Base-by-base conservation (phyloP, 2,113 vertebrate genomes). In the Quiscalus mexicanus region DNA sequence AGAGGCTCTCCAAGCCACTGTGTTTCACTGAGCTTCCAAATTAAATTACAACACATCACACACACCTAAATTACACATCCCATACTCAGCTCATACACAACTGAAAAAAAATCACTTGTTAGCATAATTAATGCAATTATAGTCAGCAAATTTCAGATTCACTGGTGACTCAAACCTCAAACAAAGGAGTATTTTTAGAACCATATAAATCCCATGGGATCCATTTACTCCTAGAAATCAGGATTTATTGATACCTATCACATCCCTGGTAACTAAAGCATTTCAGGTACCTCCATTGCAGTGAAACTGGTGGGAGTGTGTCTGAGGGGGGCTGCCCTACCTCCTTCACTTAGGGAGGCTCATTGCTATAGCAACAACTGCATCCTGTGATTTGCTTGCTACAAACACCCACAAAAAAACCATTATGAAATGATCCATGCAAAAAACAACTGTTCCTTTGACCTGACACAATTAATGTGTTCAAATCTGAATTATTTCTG, bases 281-380 rank as follows among this genome's bases (percentile, higher is more conserved):
- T 84, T 47, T 47, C 86, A 93, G 47, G 70, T 79, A 67, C 64
- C 80, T 84, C 84, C 60, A 41, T 16, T 42, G 84, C 71, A 74
- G 31, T 70, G 81, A 50, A 91, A 95, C 60, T 88, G 74, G 75
- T 84, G 80, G 84, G 80, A 89, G 49, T 45, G 22, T n/a, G 35
- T 83, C 83, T 87, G 59, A 85, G 77, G 60, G 76, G 75, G 82
- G 64, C 87, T 91, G 93, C 93, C 70, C 93, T 55, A 50, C 35
- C 82, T 94, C 87, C 81, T 45, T 73, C 71, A 95, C 79, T 79
- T 91, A 84, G 16, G 50, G 73, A 92, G 89, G 62, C 52, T 96
- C 73, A 97, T 97, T 93, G 95, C 97, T 96, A 98, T 94, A 90
- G 97, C 95, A 97, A 98, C 95, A 96, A 65, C 91, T 53, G 37